Conservation (phyloP, 1,140 invertebrate species). For the Caenorhabditis remanei region DNA sequence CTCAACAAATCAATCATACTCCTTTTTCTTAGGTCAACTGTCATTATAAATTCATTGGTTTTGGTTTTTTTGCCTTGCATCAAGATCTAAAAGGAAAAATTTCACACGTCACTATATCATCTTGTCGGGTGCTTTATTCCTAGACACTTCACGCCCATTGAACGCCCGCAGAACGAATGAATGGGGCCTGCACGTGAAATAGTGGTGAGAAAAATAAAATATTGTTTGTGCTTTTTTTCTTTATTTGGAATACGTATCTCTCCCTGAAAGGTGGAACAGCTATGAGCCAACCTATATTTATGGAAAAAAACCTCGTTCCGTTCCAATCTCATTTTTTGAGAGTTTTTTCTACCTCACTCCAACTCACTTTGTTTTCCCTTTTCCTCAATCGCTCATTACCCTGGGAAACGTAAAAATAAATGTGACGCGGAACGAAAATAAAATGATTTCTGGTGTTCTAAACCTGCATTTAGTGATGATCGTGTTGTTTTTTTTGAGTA, state of each 20-base stretch:
- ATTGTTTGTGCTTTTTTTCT: too few relatives aligned
- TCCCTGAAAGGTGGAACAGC: too few relatives aligned
- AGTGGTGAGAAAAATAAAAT: too few relatives aligned
- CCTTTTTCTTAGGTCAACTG: background rate
- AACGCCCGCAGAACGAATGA: too few relatives aligned
- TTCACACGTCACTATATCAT: too few relatives aligned
- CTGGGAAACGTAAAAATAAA: constrained; percentile 35
- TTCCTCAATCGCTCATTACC: constrained; percentile 15
- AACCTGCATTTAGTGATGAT: constrained; percentile 43
- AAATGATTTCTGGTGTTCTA: constrained; percentile 35
- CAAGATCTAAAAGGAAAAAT: too few relatives aligned
- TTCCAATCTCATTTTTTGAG: background rate
- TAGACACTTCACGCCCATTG: too few relatives aligned
- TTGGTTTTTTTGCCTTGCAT: background rate
- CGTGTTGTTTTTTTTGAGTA: constrained; percentile 44
- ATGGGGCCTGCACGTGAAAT: too few relatives aligned
- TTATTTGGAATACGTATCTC: too few relatives aligned
- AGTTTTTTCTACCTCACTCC: background rate
- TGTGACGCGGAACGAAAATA: constrained; percentile 51
- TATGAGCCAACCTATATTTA: too few relatives aligned
- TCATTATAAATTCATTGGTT: constrained; percentile 23
- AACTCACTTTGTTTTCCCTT: background rate
- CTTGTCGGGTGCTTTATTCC: too few relatives aligned
- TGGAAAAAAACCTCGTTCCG: background rate
- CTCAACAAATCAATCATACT: background rate